Evolutionary conservation across 2,797 vertebrate genomes (phyloP).

Genomic region (Euphonia xanthogaster): DNA sequence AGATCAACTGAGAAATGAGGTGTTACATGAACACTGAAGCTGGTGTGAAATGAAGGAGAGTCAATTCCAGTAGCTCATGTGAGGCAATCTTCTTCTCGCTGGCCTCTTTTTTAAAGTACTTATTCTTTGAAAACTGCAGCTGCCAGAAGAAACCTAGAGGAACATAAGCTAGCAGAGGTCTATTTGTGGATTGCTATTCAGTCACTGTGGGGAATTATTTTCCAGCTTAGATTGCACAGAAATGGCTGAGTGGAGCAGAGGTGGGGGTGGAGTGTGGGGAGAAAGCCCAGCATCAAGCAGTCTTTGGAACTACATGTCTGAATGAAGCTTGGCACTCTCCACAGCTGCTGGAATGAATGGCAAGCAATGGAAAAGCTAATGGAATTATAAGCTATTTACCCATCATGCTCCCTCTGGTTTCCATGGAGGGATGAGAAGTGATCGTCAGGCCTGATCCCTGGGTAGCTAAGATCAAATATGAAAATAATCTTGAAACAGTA

Average conservation of each 20-base stretch:
- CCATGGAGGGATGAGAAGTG: not conserved
- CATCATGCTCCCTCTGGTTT: not conserved
- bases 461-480: constrained; percentile 12
- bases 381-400: constrained; percentile 2
- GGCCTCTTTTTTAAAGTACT: not conserved
- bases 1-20: not conserved
- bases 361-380: not conserved
- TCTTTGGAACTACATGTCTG: not conserved
- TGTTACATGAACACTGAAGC: not conserved
- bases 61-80: not conserved
- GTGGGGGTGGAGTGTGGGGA: accelerated
- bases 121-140: not conserved
- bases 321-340: not conserved
- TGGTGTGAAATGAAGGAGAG: not conserved
- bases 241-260: not conserved
- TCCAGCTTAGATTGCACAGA: not conserved
- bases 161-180: not conserved
- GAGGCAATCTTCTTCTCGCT: not conserved
- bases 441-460: not conserved
- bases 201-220: not conserved
- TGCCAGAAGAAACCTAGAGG: not conserved
- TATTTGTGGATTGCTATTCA: not conserved
- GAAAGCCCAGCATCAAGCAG: not conserved
- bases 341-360: not conserved
- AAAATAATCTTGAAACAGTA: not conserved